Base-by-base conservation (phyloP, 1,140 invertebrate species). In the Atta colombica region DNA sequence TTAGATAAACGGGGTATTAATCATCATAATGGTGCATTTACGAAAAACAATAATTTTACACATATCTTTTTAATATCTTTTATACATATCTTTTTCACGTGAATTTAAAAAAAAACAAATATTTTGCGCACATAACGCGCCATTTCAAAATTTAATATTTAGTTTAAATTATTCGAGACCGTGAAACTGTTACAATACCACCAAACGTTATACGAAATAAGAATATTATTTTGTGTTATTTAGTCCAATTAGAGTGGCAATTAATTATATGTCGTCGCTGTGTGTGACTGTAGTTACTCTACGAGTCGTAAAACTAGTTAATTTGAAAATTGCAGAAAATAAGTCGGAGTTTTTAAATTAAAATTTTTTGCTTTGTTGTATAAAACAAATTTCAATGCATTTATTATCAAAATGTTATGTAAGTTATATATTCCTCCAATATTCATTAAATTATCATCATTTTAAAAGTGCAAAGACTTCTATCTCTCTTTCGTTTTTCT, bases 231-330 rank as follows among this genome's bases (percentile, higher is more conserved):
- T 61, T 14, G 14, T 63, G 55, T 84, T 82, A 82, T 45, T 72
- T 74, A 61, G 69, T 28, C 28, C 69, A 75, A 84, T 75, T 84
- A 84, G 69, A 31, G 45, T 35, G 1, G 8, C 18, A 74, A 84
- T 84, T 84, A 84, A 82, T 82, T 75, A 82, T 25, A 74, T n/a
- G 39, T 75, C 16, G 55, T 84, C 18, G 18, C 39, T 49, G 28
- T 8, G n/a, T 49, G n/a, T 14, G n/a, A n/a, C 2, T 8, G 39
- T 72, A 49, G 68, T 49, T 74, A 28, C 6, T 45, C 21, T 21
- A 21, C 39, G 39, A 45, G 39, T 45, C 39, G 39, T 45, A 25
- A 21, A 63, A 75, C 39, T 84, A 39, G 28, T 84, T 71, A 81
- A 71, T 45, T 84, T 61, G 7, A 49, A 84, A 75, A 84, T 84